These are phyloP conservation scores for Charina bottae DNA, from an alignment of 2,113 vertebrate genomes.

Conservation along the genomic window DNA sequence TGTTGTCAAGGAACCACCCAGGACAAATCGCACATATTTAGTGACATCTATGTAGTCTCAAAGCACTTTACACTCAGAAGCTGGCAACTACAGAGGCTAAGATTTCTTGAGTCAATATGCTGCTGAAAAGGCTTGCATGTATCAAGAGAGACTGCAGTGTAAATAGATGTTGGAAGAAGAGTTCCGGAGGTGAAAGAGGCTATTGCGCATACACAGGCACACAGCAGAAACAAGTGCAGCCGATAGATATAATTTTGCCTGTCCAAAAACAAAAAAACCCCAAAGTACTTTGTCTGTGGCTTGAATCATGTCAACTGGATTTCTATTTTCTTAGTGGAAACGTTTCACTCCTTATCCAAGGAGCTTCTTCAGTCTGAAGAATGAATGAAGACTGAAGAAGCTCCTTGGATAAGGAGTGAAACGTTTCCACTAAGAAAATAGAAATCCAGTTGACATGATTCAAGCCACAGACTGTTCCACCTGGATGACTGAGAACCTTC, in stretches of 20 bases:
- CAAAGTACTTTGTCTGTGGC: slow-evolving; percentile 24
- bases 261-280: slow-evolving; percentile 20
- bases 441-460: too few relatives aligned
- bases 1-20: slow-evolving; percentile 48
- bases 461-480: too few relatives aligned
- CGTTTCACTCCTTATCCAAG: too few relatives aligned
- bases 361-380: too few relatives aligned
- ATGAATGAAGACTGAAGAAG: too few relatives aligned
- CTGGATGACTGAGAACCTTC: too few relatives aligned
- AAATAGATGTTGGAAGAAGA: slow-evolving; percentile 50
- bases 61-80: slow-evolving; percentile 59
- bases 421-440: too few relatives aligned
- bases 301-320: too few relatives aligned
- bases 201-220: background rate
- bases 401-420: too few relatives aligned
- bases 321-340: too few relatives aligned
- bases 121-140: slow-evolving; percentile 38
- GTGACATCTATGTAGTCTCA: slow-evolving; percentile 54
- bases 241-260: slow-evolving; percentile 32
- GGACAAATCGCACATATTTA: slow-evolving; percentile 55
- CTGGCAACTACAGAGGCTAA: slow-evolving; percentile 56
- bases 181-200: slow-evolving; percentile 34
- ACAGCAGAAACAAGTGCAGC: slow-evolving; percentile 25
- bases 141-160: slow-evolving; percentile 59
- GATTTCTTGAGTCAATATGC: slow-evolving; percentile 69